Base-by-base conservation (phyloP, 2,797 vertebrate genomes). In the Leptatherina wallacei region DNA sequence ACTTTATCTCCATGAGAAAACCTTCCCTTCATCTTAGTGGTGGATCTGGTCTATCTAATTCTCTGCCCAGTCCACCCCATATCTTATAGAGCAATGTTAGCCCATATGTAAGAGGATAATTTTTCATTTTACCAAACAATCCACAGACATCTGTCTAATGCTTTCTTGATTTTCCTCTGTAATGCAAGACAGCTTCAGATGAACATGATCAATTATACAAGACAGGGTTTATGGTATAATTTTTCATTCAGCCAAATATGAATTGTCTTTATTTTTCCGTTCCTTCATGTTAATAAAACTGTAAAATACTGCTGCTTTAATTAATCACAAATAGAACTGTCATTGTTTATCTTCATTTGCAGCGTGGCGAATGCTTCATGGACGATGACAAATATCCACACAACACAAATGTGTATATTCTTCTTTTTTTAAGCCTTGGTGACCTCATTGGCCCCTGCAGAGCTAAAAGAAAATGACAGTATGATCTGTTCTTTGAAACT, bases 11-110 rank as follows among this genome's bases (percentile, higher is more conserved):
- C 63, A 58, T 27, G 64, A 75, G 77, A 65, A 80, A 78, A 51
- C 60, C 29, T 52, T 73, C 22, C 78, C 77, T 52, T 64, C 56
- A 70, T 80, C 74, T 74, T 13, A 51, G 44, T 74, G 67, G 77
- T 71, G 33, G 80, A 86, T 73, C 75, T 59, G 65, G 57, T 79
- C 74, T 60, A 68, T 80, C 57, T 76, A 73, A 86, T 54, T 74
- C 87, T 84, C 54, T 16, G 74, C 76, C 80, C 84, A 80, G 84
- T 88, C 85, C 83, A 71, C 61, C 71, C 75, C 63, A 61, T 55
- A 86, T 84, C 86, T 89, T 90, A 88, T 88, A 78, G 4, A 57
- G 33, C 33, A 6, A 70, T 75, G 85, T 82, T 83, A 55, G 84
- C 76, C 12, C 29, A 14, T 66, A 73, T 79, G 71, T 81, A 83